Conservation (phyloP, 2,797 vertebrate species). For the Dipus sagitta region DNA sequence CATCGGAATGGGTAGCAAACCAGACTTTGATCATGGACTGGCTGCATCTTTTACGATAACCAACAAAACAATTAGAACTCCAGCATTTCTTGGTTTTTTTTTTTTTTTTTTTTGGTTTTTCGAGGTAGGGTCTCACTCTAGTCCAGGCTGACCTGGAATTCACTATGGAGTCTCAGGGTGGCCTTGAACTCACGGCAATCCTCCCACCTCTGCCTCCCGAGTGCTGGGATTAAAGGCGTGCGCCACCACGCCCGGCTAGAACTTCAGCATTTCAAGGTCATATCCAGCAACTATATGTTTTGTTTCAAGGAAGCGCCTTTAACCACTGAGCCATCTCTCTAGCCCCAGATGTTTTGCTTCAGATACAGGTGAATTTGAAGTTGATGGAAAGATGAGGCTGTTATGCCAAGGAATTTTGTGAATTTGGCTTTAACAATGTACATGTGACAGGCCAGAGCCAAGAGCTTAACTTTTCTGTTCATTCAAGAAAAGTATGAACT, state of each 20-base stretch:
- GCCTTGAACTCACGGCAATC: too few relatives aligned
- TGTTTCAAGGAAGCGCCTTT: too few relatives aligned
- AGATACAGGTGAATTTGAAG: conserved; percentile 21
- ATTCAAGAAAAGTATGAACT: conserved; percentile 45
- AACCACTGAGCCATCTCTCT: too few relatives aligned
- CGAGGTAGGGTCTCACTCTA: too few relatives aligned
- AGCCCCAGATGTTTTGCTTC: conserved; percentile 23
- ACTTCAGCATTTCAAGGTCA: background rate
- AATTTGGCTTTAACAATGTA: background rate
- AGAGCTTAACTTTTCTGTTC: background rate
- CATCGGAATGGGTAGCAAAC: background rate
- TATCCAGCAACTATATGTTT: background rate
- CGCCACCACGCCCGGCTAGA: too few relatives aligned
- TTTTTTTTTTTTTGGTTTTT: too few relatives aligned
- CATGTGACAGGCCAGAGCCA: background rate
- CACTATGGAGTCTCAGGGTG: too few relatives aligned
- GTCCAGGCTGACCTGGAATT: too few relatives aligned
- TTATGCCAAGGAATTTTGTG: background rate
- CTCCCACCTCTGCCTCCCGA: too few relatives aligned
- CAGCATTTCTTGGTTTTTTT: too few relatives aligned
- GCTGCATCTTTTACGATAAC: conserved; percentile 15
- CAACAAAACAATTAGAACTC: background rate
- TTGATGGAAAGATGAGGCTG: conserved; percentile 16
- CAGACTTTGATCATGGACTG: background rate
- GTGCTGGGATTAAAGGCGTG: too few relatives aligned